Evolutionary conservation across 1,140 invertebrate species (phyloP).

Genomic region (Lineus longissimus): DNA sequence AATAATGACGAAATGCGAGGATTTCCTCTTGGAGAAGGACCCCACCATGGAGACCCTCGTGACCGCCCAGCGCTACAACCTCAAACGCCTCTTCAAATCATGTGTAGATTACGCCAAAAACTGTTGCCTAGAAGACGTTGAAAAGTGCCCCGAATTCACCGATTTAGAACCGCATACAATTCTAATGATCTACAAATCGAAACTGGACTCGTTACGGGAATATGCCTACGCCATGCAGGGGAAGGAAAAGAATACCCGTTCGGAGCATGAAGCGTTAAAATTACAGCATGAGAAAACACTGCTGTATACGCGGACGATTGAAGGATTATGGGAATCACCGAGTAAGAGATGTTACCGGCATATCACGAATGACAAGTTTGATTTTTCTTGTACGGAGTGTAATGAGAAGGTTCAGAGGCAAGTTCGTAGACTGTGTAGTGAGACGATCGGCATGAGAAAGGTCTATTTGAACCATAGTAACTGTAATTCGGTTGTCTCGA

Average conservation of each 20-base stretch:
- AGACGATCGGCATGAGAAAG: background rate
- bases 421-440: constrained; percentile 24
- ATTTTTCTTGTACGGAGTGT: constrained; percentile 31
- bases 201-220: constrained; percentile 26
- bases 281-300: constrained; percentile 26
- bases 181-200: constrained; percentile 25
- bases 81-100: constrained; percentile 25
- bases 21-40: constrained; percentile 32
- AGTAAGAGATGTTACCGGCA: constrained; percentile 34
- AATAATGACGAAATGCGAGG: constrained; percentile 38
- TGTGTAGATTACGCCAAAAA: constrained; percentile 33
- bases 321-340: constrained; percentile 27
- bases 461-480: no score
- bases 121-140: constrained; percentile 27
- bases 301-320: constrained; percentile 20
- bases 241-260: constrained; percentile 19
- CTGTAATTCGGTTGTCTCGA: no score
- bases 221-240: constrained; percentile 28
- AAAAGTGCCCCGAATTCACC: constrained; percentile 19
- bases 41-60: constrained; percentile 25
- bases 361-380: constrained; percentile 25
- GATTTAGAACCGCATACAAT: constrained; percentile 22
- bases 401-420: constrained; percentile 32
- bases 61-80: constrained; percentile 29
- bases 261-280: constrained; percentile 15